Conservation (phyloP, 2,888 invertebrate genomes). For the Lumbricus terrestris region DNA sequence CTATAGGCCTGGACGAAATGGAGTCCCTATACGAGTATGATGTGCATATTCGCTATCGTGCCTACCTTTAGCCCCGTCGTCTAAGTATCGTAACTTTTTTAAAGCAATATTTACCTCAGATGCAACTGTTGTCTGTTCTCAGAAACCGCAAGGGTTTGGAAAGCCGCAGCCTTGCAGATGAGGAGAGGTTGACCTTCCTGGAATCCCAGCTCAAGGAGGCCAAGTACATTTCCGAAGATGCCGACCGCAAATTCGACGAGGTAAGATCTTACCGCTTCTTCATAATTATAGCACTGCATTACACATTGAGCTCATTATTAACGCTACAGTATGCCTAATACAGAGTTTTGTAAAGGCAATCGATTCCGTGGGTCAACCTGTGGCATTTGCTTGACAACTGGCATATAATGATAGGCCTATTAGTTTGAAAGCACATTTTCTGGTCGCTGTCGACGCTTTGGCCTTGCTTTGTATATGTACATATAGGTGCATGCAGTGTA, state of each 20-base stretch:
- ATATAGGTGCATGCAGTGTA: too few species aligned
- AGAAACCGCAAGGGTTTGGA: conserved; percentile 81
- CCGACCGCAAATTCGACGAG: conserved; percentile 64
- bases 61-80: not conserved
- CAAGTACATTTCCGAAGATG: conserved; percentile 97
- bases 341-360: not conserved
- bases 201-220: conserved; percentile 99
- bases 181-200: conserved; percentile 97
- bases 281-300: not conserved
- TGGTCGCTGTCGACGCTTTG: too few species aligned
- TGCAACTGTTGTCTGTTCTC: not conserved
- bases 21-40: too few species aligned
- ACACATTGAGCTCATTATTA: too few species aligned
- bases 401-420: too few species aligned
- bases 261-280: conserved; percentile 24
- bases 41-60: not conserved
- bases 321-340: too few species aligned
- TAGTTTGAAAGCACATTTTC: too few species aligned
- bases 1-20: too few species aligned
- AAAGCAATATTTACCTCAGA: not conserved
- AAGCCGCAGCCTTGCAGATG: conserved; percentile 96
- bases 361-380: too few species aligned
- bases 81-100: not conserved
- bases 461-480: too few species aligned
- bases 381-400: too few species aligned